phyloP scores from a whole-genome alignment of 2,888 invertebrate species.

The Eristalinus sepulchralis region DNA sequence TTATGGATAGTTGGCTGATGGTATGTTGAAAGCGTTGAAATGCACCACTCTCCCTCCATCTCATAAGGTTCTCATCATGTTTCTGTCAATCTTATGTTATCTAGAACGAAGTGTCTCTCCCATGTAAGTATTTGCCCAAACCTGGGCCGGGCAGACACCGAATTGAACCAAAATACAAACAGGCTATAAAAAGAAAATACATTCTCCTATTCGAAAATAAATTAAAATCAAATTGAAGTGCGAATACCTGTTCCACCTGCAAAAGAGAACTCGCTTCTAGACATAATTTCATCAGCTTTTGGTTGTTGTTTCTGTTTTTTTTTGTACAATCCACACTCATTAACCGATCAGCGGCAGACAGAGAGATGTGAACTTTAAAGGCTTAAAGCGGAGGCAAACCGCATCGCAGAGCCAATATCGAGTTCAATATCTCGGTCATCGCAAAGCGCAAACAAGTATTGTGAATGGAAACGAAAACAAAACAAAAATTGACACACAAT shows the following conservation, averaged over 20 bases:
- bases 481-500: no score
- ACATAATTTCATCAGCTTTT: conserved; percentile 40
- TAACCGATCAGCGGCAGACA: neutral
- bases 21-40: no score
- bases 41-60: no score
- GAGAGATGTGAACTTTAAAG: conserved; percentile 17
- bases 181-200: neutral
- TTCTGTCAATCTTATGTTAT: no score
- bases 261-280: conserved; percentile 51
- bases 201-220: neutral
- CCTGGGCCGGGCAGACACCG: neutral
- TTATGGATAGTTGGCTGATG: no score
- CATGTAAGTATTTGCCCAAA: no score
- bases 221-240: conserved; percentile 29
- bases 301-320: conserved; percentile 16
- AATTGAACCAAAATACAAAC: neutral
- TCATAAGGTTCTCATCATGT: no score
- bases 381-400: conserved; percentile 63
- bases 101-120: no score
- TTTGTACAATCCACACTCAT: neutral
- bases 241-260: conserved; percentile 36
- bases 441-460: neutral
- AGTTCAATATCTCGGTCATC: conserved; percentile 48
- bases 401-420: conserved; percentile 16
- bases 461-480: conserved; percentile 11